phyloP scores from a whole-genome alignment of 1,140 invertebrate genomes.

The Tetraneura akinire region DNA sequence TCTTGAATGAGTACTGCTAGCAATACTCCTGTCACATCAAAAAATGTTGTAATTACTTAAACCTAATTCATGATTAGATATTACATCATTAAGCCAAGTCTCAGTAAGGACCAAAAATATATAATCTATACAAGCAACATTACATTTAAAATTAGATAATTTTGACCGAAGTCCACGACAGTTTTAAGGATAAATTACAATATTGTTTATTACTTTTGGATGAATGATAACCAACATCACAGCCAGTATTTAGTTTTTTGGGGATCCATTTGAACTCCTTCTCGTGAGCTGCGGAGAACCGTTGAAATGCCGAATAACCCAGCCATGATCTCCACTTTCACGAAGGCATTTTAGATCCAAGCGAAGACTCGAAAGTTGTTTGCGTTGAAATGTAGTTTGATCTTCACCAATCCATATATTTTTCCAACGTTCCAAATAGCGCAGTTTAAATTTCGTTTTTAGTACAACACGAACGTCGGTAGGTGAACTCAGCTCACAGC shows the following conservation, averaged over 20 bases:
- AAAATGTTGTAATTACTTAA: constrained; percentile 20
- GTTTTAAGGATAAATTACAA: constrained; percentile 6
- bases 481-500: not conserved
- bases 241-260: constrained; percentile 19
- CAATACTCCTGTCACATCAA: not conserved
- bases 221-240: too few relatives aligned
- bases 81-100: not conserved
- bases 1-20: not conserved
- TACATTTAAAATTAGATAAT: constrained; percentile 15
- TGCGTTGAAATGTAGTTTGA: not conserved
- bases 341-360: not conserved
- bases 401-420: not conserved
- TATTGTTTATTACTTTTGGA: constrained; percentile 6
- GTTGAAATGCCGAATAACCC: not conserved
- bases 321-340: not conserved
- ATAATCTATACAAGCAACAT: too few relatives aligned
- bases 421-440: not conserved
- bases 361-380: not conserved
- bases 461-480: not conserved
- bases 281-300: not conserved
- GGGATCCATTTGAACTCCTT: not conserved
- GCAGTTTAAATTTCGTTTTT: not conserved
- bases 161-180: not conserved
- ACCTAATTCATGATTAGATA: not conserved
- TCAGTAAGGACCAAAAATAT: not conserved